Evolutionary conservation across 1,140 invertebrate genomes (phyloP), one percentile per base, ranked within the genome.

Genomic region (Microplitis mediator): DNA sequence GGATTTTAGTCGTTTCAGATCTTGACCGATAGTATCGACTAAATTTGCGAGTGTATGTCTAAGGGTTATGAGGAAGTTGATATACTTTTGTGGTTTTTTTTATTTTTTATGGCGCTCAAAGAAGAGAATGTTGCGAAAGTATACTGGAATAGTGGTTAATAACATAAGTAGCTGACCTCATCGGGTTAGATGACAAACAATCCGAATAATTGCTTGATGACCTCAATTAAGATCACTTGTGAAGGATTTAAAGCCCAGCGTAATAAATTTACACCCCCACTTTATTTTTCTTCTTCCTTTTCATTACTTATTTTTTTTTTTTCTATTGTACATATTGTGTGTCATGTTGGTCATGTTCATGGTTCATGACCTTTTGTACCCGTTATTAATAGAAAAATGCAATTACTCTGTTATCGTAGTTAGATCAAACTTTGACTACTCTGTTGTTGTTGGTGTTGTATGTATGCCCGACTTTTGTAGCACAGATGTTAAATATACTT

Each of bases 181-280:
- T 23, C 36, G 35, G 39, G 58, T 56, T 66, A 36, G 31, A 60
- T 67, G 39, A 68, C 66, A 66, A 67, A 72, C 66, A 65, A 72
- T 70, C 64, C 52, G 16, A 69, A 65, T 69, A 75, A 75, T 75
- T 75, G 66, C 64, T 68, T 68, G 56, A 65, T 72, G 70, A 75
- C 66, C 66, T 51, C 64, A 75, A 75, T 75, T 72, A 72, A 72
- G 56, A 72, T 69, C 74, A 75, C 70, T 75, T 75, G 64, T 60
- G 51, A 31, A 32, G 50, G 74, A 75, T 69, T 75, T 71, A 68
- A 52, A 56, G 34, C 56, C 58, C 11, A 51, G 50, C 16, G 16
- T 6, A 16, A 69, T 39, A 51, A 70, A 70, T 69, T 69, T 75
- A 69, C 61, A 56, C 65, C 34, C 63, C 51, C 11, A 54, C 14